Conservation (phyloP, 2,113 vertebrate species). For the Melanocharis versteri region DNA sequence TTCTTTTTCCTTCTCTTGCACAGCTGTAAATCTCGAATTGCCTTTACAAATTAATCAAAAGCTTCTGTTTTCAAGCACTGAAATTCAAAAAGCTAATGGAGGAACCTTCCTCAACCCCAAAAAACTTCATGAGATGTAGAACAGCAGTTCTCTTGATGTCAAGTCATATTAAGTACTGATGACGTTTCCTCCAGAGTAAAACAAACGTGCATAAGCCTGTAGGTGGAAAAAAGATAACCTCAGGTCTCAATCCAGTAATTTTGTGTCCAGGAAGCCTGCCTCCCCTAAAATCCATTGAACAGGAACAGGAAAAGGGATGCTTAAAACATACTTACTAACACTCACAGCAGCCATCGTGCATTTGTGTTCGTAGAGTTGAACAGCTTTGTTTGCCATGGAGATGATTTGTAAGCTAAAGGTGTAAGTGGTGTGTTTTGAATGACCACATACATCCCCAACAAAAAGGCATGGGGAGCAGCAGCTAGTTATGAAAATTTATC, state of each 20-base stretch:
- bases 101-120: not conserved
- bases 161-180: not conserved
- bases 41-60: conserved; percentile 1
- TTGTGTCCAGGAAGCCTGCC: not conserved
- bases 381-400: not conserved
- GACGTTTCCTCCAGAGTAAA: not conserved
- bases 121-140: not conserved
- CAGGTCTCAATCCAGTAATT: not conserved
- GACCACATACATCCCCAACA: not conserved
- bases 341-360: not conserved
- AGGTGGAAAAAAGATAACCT: not conserved
- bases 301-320: not conserved
- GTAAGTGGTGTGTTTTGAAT: not conserved
- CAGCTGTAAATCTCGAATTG: not conserved
- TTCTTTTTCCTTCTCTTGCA: not conserved
- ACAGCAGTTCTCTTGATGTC: not conserved
- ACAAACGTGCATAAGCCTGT: not conserved
- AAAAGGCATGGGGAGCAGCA: not conserved
- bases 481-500: not conserved
- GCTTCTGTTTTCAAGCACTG: not conserved
- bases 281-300: not conserved
- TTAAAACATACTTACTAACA: not conserved
- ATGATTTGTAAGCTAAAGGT: not conserved
- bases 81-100: not conserved
- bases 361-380: accelerated